Evolutionary conservation across 2,113 vertebrate species (phyloP).

Genomic region (Sinocyclocheilus anophthalmus): DNA sequence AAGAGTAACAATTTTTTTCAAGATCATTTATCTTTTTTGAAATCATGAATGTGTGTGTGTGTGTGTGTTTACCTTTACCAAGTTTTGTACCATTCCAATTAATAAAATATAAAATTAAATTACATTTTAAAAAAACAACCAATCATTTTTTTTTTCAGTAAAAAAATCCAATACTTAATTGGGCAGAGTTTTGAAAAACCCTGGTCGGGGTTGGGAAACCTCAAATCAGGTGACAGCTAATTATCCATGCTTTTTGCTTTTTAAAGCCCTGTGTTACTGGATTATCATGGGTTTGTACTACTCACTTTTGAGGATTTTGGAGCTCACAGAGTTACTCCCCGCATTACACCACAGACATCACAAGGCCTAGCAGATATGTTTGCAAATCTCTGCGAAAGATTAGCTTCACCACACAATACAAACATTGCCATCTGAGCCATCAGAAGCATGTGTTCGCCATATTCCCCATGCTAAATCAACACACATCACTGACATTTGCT

Average conservation of each 20-base stretch:
- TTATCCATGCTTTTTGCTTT: neutral
- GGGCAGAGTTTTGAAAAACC: neutral
- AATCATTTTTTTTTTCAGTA: too few species aligned
- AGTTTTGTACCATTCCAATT: too few species aligned
- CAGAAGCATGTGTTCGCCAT: neutral
- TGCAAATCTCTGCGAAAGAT: neutral
- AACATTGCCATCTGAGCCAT: slow-evolving; percentile 16
- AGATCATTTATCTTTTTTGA: too few species aligned
- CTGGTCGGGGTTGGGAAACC: neutral
- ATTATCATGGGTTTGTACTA: neutral
- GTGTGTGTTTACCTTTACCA: too few species aligned
- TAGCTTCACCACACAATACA: slow-evolving; percentile 11
- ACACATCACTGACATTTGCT: slow-evolving; percentile 27
- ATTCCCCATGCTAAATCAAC: slow-evolving; percentile 13
- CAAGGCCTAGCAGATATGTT: slow-evolving; percentile 3
- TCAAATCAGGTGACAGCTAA: neutral
- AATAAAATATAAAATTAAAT: too few species aligned
- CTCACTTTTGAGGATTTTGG: neutral
- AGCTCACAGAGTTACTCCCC: neutral
- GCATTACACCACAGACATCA: neutral
- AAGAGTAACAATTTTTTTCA: too few species aligned
- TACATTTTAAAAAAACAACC: too few species aligned
- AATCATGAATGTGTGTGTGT: too few species aligned
- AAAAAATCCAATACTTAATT: too few species aligned
- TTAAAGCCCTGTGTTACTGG: neutral